These are phyloP conservation scores for Lampropteryx suffumata DNA, from an alignment of 2,888 invertebrate genomes.

Conservation along the genomic window DNA sequence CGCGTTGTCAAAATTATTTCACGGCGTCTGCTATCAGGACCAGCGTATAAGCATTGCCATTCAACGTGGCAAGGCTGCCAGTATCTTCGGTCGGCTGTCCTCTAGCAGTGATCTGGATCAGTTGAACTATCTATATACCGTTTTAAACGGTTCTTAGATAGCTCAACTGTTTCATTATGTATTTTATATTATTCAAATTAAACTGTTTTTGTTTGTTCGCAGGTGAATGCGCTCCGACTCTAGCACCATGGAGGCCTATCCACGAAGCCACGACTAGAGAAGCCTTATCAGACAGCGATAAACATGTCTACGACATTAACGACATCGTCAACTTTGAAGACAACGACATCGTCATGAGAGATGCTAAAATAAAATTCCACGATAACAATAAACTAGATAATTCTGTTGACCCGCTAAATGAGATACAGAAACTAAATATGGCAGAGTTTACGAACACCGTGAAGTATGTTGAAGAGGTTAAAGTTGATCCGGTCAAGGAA, in stretches of 20 bases:
- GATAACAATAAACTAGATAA: slow-evolving; percentile 70
- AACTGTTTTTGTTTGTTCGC: slow-evolving; percentile 38
- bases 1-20: too few species aligned
- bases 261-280: slow-evolving; percentile 64
- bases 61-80: too few species aligned
- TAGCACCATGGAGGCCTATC: slow-evolving; percentile 67
- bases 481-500: slow-evolving; percentile 14
- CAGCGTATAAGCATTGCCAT: too few species aligned
- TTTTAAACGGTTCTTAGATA: too few species aligned
- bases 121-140: too few species aligned
- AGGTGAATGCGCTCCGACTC: slow-evolving; percentile 76
- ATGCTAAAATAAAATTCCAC: slow-evolving; percentile 51
- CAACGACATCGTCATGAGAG: slow-evolving; percentile 76
- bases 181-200: too few species aligned
- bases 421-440: slow-evolving; percentile 35
- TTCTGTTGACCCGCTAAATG: slow-evolving; percentile 48
- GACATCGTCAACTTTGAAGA: slow-evolving; percentile 77
- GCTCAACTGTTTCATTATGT: too few species aligned
- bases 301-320: slow-evolving; percentile 70
- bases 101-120: too few species aligned
- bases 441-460: slow-evolving; percentile 25
- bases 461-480: background rate
- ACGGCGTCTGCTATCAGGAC: too few species aligned
- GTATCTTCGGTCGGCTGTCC: too few species aligned
- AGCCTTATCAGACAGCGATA: slow-evolving; percentile 43